phyloP scores from a whole-genome alignment of 1,140 invertebrate species.

The Fopius arisanus region DNA sequence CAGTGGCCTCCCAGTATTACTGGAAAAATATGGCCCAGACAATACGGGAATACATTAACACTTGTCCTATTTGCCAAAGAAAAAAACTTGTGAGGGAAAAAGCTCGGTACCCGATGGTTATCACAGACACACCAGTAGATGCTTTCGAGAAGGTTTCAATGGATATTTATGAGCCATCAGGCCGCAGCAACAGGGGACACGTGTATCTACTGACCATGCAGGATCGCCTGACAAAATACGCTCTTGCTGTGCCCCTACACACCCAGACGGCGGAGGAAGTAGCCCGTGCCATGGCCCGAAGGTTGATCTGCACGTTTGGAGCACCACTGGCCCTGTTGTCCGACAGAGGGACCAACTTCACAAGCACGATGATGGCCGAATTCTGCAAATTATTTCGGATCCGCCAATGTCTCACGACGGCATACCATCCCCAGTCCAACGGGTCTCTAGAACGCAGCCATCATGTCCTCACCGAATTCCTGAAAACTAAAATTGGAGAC shows the following conservation, averaged over 20 bases:
- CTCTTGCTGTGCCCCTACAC: background rate
- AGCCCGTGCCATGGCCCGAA: too few species aligned
- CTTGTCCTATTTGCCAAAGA: slow-evolving; percentile 18
- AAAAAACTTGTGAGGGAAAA: slow-evolving; percentile 6
- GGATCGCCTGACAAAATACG: background rate
- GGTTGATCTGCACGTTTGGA: too few species aligned
- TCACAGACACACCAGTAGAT: slow-evolving; percentile 4
- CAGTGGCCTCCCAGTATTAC: background rate
- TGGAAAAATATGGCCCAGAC: slow-evolving; percentile 21
- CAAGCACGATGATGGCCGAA: background rate
- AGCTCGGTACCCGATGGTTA: slow-evolving; percentile 18
- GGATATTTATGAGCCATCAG: slow-evolving; percentile 19
- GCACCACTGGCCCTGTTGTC: too few species aligned
- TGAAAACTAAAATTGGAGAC: slow-evolving; percentile 21
- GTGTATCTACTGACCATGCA: slow-evolving; percentile 23
- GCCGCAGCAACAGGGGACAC: slow-evolving; percentile 1
- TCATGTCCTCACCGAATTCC: slow-evolving; percentile 37
- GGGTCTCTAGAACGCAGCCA: slow-evolving; percentile 40
- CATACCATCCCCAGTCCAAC: slow-evolving; percentile 39
- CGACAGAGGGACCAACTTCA: too few species aligned
- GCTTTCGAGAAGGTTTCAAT: slow-evolving; percentile 21
- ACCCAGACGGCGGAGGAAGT: background rate
- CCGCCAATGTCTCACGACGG: slow-evolving; percentile 33
- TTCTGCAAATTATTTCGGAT: slow-evolving; percentile 38
- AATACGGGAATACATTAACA: slow-evolving; percentile 14